Evolutionary conservation across 2,888 invertebrate species (phyloP).

Genomic region (Ochlodes sylvanus): DNA sequence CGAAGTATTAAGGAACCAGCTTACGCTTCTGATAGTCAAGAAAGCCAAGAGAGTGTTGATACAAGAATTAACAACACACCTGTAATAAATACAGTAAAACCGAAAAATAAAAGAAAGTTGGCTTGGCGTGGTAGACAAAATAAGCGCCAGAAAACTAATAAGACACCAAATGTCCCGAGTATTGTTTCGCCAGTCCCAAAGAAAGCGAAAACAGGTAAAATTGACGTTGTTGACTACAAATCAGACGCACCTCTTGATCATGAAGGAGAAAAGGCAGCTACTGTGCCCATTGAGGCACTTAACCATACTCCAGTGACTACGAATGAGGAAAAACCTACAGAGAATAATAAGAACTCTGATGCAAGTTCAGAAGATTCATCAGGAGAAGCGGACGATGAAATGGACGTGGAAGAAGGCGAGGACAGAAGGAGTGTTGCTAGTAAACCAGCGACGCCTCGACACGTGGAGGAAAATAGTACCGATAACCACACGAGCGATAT

Average conservation of each 20-base stretch:
- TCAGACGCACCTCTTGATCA: slow-evolving; percentile 65
- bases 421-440: slow-evolving; percentile 69
- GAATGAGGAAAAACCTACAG: slow-evolving; percentile 56
- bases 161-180: slow-evolving; percentile 47
- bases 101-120: slow-evolving; percentile 75
- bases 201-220: slow-evolving; percentile 61
- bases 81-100: slow-evolving; percentile 52
- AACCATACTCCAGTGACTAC: slow-evolving; percentile 52
- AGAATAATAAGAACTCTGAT: slow-evolving; percentile 72
- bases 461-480: slow-evolving; percentile 73
- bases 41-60: slow-evolving; percentile 70
- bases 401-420: slow-evolving; percentile 87
- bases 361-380: slow-evolving; percentile 86
- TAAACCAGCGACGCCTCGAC: slow-evolving; percentile 67
- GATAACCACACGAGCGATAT: slow-evolving; percentile 81
- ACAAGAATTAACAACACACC: slow-evolving; percentile 51
- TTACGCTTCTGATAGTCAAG: slow-evolving; percentile 76
- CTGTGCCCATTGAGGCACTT: slow-evolving; percentile 45
- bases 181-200: slow-evolving; percentile 62
- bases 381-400: slow-evolving; percentile 88
- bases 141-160: slow-evolving; percentile 65
- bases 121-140: slow-evolving; percentile 80
- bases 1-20: slow-evolving; percentile 62
- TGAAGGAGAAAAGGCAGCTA: slow-evolving; percentile 44
- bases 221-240: slow-evolving; percentile 58